These are phyloP conservation scores for Cephalopterus ornatus DNA, from an alignment of 2,113 vertebrate species.

Conservation along the genomic window DNA sequence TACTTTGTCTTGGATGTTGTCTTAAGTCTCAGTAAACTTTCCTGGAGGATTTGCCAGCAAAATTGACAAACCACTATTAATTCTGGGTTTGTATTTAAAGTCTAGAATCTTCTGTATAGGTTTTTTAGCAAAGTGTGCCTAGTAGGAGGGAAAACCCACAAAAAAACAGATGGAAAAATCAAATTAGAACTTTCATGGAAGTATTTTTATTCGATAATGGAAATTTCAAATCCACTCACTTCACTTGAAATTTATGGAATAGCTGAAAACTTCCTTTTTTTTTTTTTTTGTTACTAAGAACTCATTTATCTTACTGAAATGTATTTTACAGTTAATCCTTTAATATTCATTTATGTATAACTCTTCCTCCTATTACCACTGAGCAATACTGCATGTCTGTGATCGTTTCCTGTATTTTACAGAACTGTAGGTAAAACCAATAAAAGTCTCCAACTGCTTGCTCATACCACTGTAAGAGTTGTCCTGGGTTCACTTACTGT, in stretches of 20 bases:
- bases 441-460: slow-evolving; percentile 30
- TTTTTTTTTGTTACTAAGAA: not conserved
- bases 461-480: not conserved
- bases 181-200: too few relatives aligned
- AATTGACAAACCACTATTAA: not conserved
- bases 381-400: slow-evolving; percentile 31
- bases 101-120: not conserved
- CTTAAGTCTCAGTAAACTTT: slow-evolving; percentile 5
- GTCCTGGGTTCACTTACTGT: not conserved
- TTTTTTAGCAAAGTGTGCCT: not conserved
- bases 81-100: slow-evolving; percentile 1
- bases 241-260: slow-evolving; percentile 46
- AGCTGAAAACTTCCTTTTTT: not conserved
- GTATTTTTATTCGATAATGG: too few relatives aligned
- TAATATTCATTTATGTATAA: slow-evolving; percentile 59
- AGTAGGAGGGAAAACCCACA: not conserved
- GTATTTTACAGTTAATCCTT: slow-evolving; percentile 62
- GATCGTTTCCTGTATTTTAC: slow-evolving; percentile 48
- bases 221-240: slow-evolving; percentile 36
- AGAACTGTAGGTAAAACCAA: slow-evolving; percentile 37
- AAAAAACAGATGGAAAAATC: not conserved
- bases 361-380: slow-evolving; percentile 43
- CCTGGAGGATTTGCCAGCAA: slow-evolving; percentile 39
- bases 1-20: slow-evolving; percentile 28
- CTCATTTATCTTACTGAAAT: slow-evolving; percentile 42